These are phyloP conservation scores for Falcunculus frontatus DNA, from an alignment of 2,113 vertebrate species.

Conservation along the genomic window DNA sequence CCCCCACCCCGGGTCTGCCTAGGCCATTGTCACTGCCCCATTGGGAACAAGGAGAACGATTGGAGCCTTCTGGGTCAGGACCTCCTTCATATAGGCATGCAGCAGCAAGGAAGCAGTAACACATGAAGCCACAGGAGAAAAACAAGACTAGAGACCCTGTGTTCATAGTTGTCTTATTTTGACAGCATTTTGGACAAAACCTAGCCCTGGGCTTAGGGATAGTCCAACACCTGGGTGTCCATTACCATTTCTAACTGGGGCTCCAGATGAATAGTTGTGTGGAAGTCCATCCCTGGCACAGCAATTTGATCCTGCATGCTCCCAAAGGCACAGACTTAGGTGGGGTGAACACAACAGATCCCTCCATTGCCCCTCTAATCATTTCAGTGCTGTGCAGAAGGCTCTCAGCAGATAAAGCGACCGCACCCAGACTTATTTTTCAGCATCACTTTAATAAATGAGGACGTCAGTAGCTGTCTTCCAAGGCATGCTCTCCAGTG, in stretches of 20 bases:
- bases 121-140: background rate
- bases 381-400: background rate
- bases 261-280: background rate
- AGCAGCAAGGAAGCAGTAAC: background rate
- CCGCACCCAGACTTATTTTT: background rate
- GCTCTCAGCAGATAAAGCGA: background rate
- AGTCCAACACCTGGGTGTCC: background rate
- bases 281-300: background rate
- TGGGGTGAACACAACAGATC: background rate
- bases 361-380: background rate
- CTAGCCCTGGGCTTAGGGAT: no score
- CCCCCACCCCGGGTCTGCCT: rapidly evolving
- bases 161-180: background rate
- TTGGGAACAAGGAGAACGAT: background rate
- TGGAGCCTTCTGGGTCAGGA: background rate
- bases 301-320: background rate
- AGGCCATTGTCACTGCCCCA: rapidly evolving
- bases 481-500: background rate
- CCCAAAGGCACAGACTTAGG: background rate
- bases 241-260: background rate
- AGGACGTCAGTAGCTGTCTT: background rate
- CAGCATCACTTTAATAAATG: background rate
- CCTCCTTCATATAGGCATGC: rapidly evolving
- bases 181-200: background rate
- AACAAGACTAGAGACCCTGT: background rate